Evolutionary conservation across 2,113 vertebrate genomes (phyloP).

Genomic region (Lynx canadensis): DNA sequence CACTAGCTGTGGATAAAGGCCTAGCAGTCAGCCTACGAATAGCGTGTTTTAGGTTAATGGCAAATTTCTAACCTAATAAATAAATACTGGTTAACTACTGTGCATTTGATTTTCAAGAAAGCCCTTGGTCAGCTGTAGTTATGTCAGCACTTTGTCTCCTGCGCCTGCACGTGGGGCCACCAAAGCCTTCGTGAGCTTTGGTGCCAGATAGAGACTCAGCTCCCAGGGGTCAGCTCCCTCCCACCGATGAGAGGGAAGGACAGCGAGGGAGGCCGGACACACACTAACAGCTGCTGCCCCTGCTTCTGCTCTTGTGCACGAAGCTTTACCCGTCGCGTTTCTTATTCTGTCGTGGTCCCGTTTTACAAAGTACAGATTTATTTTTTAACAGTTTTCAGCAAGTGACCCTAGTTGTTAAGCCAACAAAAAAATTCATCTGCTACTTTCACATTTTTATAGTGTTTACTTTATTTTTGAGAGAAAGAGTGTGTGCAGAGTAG

Average conservation of each 20-base stretch:
- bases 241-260: not conserved
- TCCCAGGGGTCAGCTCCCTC: not conserved
- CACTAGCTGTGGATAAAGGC: not conserved
- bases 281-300: not conserved
- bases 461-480: no score
- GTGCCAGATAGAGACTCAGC: accelerated
- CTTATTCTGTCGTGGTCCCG: accelerated
- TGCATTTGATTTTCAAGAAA: not conserved
- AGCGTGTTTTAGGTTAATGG: accelerated
- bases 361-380: not conserved
- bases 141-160: no score
- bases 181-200: accelerated
- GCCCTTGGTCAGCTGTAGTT: no score
- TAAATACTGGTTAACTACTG: not conserved
- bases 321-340: no score
- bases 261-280: accelerated
- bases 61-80: not conserved
- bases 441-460: not conserved
- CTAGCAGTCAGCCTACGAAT: not conserved
- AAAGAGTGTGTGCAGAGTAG: no score
- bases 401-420: not conserved
- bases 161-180: not conserved
- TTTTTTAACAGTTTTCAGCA: not conserved
- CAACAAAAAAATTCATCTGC: not conserved
- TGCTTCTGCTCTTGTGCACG: accelerated